These are phyloP conservation scores for Quadroppia sp. DNA, from an alignment of 2,888 invertebrate species.

Conservation along the genomic window DNA sequence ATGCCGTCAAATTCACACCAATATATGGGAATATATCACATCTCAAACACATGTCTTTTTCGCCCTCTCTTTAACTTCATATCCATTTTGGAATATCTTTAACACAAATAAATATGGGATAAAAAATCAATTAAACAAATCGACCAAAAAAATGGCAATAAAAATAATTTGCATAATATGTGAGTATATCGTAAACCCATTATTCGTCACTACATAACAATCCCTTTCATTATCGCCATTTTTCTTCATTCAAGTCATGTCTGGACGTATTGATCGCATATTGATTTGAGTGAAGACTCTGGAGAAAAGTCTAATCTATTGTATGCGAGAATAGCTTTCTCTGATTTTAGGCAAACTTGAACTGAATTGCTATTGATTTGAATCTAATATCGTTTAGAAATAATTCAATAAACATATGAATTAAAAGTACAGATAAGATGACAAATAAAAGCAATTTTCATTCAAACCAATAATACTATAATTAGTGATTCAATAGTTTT, in stretches of 20 bases:
- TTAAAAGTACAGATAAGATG: too few relatives aligned
- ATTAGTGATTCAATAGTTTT: too few relatives aligned
- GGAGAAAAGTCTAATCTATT: neutral
- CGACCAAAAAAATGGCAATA: neutral
- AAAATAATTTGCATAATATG: slow-evolving; percentile 17
- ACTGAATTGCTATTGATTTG: neutral
- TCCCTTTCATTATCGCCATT: slow-evolving; percentile 5
- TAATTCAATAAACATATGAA: too few relatives aligned
- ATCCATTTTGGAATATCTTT: neutral
- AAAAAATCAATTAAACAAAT: slow-evolving; percentile 16
- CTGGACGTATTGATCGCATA: slow-evolving; percentile 31
- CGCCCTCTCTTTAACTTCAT: too few relatives aligned
- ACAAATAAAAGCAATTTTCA: too few relatives aligned
- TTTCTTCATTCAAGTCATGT: slow-evolving; percentile 9
- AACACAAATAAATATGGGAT: neutral
- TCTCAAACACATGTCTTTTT: slow-evolving; percentile 17
- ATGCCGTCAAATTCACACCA: slow-evolving; percentile 13
- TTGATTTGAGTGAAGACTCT: slow-evolving; percentile 21
- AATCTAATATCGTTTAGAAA: too few relatives aligned
- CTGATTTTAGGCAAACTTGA: neutral
- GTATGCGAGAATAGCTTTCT: slow-evolving; percentile 5
- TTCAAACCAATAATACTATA: too few relatives aligned
- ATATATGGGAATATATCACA: slow-evolving; percentile 10
- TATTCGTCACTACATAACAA: neutral
- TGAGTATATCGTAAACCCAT: neutral